Evolutionary conservation across 2,888 invertebrate genomes (phyloP).

Genomic region (Drosophila neotestacea): DNA sequence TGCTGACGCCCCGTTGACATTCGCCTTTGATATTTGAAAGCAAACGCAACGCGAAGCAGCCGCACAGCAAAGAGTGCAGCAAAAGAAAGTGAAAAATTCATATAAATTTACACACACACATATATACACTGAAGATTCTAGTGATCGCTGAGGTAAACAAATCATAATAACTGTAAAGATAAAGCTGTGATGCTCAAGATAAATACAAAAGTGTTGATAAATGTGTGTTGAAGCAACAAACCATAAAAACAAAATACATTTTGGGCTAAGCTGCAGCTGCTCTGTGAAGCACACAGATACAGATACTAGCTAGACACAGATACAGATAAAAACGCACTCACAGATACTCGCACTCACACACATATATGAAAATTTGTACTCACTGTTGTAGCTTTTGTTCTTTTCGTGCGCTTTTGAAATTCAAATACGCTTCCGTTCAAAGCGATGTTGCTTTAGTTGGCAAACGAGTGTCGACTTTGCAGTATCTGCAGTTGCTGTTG

Average conservation of each 20-base stretch:
- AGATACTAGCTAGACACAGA: not conserved
- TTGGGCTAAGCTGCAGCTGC: slow-evolving; percentile 58
- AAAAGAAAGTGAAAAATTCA: slow-evolving; percentile 68
- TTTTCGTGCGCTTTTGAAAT: slow-evolving; percentile 77
- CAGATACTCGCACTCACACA: slow-evolving; percentile 33
- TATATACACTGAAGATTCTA: slow-evolving; percentile 14
- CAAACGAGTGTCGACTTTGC: slow-evolving; percentile 82
- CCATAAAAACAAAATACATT: slow-evolving; percentile 23
- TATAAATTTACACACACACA: slow-evolving; percentile 4
- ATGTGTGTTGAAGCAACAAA: slow-evolving; percentile 22
- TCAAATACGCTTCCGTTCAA: slow-evolving; percentile 78
- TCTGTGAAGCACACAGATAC: slow-evolving; percentile 12
- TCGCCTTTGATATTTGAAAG: slow-evolving; percentile 80
- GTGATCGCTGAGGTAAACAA: slow-evolving; percentile 51
- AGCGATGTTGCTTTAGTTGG: slow-evolving; percentile 69
- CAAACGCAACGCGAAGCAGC: slow-evolving; percentile 65
- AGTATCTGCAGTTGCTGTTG: slow-evolving; percentile 68
- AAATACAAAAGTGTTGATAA: slow-evolving; percentile 22
- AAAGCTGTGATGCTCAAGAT: slow-evolving; percentile 12
- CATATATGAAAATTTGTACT: slow-evolving; percentile 24
- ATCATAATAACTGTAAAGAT: slow-evolving; percentile 27
- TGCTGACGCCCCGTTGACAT: slow-evolving; percentile 61
- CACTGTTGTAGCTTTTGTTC: slow-evolving; percentile 73
- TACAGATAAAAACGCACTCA: slow-evolving; percentile 12
- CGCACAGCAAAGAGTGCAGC: slow-evolving; percentile 66